Conservation (phyloP, 2,797 vertebrate species). For the Scolopax rusticola region DNA sequence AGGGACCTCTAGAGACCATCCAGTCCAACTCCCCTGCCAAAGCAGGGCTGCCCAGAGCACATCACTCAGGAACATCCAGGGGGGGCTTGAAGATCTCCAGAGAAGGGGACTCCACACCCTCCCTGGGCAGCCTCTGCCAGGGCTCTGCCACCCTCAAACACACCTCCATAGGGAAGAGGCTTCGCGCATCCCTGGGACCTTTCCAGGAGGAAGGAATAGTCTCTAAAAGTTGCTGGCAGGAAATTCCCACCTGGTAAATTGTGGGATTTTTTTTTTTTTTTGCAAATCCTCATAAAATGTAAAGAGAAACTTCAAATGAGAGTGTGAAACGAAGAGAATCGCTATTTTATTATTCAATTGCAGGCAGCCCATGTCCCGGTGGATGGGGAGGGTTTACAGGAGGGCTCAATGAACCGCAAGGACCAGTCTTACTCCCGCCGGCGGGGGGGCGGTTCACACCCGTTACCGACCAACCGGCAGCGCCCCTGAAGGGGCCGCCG, state of each 20-base stretch:
- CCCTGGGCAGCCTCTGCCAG: no score
- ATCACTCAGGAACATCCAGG: no score
- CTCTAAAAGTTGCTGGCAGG: not conserved
- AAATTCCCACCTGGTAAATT: not conserved
- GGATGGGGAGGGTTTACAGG: rapidly evolving
- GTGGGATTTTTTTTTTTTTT: no score
- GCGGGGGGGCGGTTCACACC: rapidly evolving
- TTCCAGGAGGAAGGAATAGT: not conserved
- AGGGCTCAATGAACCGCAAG: not conserved
- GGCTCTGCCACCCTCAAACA: no score
- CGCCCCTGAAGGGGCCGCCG: not conserved
- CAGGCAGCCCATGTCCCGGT: not conserved
- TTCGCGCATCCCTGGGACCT: rapidly evolving
- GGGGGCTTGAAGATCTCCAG: no score
- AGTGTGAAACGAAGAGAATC: not conserved
- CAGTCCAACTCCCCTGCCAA: no score
- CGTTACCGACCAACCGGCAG: rapidly evolving
- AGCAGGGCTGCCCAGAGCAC: no score
- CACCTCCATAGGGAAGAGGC: not conserved
- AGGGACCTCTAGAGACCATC: no score
- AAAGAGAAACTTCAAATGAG: not conserved
- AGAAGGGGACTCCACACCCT: no score
- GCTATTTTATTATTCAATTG: not conserved
- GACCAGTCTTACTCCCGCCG: rapidly evolving
- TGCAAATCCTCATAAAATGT: no score